Evolutionary conservation across 2,888 invertebrate species (phyloP).

Genomic region (Neoaliturus tenellus): DNA sequence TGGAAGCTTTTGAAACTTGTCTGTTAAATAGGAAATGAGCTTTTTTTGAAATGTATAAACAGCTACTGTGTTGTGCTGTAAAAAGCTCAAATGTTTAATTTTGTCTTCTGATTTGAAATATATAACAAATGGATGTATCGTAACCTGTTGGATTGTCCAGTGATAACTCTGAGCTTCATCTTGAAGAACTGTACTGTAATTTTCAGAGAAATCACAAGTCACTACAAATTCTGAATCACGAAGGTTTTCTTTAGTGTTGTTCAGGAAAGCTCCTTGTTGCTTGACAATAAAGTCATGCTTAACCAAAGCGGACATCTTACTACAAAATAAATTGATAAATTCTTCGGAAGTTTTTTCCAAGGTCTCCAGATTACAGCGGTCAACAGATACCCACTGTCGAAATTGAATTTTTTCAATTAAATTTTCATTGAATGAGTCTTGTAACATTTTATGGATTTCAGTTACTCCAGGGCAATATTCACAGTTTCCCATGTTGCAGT

Average conservation of each 20-base stretch:
- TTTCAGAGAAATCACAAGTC: slow-evolving; percentile 47
- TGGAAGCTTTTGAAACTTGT: too few species aligned
- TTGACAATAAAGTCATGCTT: slow-evolving; percentile 32
- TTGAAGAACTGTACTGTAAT: slow-evolving; percentile 52
- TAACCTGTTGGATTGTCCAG: too few species aligned
- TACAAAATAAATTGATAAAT: background rate
- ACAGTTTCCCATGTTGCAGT: slow-evolving; percentile 21
- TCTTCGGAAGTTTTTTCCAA: background rate
- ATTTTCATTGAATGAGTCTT: slow-evolving; percentile 28
- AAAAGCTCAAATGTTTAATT: too few species aligned
- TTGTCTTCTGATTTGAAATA: too few species aligned
- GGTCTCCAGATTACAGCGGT: slow-evolving; percentile 15
- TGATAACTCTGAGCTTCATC: too few species aligned
- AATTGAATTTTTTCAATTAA: slow-evolving; percentile 2
- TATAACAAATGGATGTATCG: too few species aligned
- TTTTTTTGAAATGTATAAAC: too few species aligned
- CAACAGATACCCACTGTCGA: slow-evolving; percentile 44
- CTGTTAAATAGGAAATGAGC: too few species aligned
- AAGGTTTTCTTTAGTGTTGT: slow-evolving; percentile 25
- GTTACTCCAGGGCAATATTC: background rate
- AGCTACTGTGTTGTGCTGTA: too few species aligned
- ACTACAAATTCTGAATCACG: background rate
- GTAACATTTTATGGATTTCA: background rate
- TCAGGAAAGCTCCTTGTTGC: background rate
- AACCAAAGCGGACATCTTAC: background rate